These are phyloP conservation scores for Megaptera novaeangliae DNA, from an alignment of 2,113 vertebrate species.

Conservation along the genomic window DNA sequence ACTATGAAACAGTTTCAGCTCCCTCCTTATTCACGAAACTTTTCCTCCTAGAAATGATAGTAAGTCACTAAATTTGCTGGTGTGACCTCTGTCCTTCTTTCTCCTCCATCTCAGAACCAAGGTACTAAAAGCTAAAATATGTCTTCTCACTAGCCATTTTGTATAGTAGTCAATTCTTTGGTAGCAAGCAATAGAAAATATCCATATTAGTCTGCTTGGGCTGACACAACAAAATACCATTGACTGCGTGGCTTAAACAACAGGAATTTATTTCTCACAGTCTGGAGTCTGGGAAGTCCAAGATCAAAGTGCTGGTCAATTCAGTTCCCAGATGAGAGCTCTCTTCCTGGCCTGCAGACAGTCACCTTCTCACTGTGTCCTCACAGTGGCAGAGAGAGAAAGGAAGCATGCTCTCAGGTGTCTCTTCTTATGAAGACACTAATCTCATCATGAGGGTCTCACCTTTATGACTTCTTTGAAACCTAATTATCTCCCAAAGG, in stretches of 20 bases:
- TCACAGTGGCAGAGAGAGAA: not conserved
- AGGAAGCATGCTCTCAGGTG: not conserved
- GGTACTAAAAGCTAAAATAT: not conserved
- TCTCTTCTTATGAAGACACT: not conserved
- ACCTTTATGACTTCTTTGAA: not conserved
- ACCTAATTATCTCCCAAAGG: not conserved
- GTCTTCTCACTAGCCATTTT: not conserved
- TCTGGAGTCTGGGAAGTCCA: not conserved
- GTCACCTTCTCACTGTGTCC: not conserved
- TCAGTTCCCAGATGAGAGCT: not conserved
- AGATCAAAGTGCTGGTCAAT: not conserved
- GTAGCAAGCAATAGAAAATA: not conserved
- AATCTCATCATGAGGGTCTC: not conserved
- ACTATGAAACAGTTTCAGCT: not conserved
- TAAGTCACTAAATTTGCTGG: not conserved
- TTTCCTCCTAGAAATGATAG: not conserved
- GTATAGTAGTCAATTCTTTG: not conserved
- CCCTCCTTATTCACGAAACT: not conserved
- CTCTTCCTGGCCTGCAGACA: not conserved
- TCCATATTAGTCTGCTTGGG: not conserved
- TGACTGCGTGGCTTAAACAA: not conserved
- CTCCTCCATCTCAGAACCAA: not conserved
- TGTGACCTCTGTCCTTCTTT: not conserved
- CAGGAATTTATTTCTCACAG: not conserved
- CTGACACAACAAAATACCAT: not conserved